These are phyloP conservation scores for Eucriotettix oculatus DNA, from an alignment of 2,888 invertebrate genomes.

Conservation along the genomic window DNA sequence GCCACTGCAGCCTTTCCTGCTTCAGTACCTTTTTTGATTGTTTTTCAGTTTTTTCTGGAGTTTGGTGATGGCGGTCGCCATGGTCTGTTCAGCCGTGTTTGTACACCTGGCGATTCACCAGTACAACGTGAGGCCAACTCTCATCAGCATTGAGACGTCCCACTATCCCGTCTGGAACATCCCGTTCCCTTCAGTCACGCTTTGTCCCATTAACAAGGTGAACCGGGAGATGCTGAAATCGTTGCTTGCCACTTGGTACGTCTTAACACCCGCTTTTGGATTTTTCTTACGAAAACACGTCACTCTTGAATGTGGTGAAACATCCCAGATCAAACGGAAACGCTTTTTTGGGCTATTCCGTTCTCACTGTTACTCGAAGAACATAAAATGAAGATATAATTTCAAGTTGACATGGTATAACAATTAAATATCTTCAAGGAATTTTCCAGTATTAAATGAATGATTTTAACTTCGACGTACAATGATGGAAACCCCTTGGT, in stretches of 20 bases:
- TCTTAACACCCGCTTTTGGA: not conserved
- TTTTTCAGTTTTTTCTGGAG: not conserved
- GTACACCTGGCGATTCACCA: not conserved
- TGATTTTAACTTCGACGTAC: too few relatives aligned
- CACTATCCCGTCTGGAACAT: not conserved
- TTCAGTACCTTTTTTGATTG: too few relatives aligned
- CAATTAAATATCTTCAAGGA: too few relatives aligned
- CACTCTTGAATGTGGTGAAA: too few relatives aligned
- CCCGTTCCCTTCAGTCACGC: not conserved
- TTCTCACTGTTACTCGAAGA: too few relatives aligned
- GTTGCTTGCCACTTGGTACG: not conserved
- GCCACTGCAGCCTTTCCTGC: too few relatives aligned
- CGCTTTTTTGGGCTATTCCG: too few relatives aligned
- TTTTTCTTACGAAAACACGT: not conserved
- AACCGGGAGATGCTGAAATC: not conserved
- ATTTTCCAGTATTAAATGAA: too few relatives aligned
- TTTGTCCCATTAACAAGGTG: not conserved
- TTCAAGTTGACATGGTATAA: too few relatives aligned
- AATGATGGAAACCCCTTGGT: too few relatives aligned
- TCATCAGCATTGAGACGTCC: not conserved
- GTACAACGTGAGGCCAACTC: not conserved
- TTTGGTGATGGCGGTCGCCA: not conserved
- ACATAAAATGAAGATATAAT: too few relatives aligned
- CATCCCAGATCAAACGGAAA: too few relatives aligned
- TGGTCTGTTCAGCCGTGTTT: not conserved